Evolutionary conservation across 1,140 invertebrate species (phyloP).

Genomic region (Sitophilus oryzae): DNA sequence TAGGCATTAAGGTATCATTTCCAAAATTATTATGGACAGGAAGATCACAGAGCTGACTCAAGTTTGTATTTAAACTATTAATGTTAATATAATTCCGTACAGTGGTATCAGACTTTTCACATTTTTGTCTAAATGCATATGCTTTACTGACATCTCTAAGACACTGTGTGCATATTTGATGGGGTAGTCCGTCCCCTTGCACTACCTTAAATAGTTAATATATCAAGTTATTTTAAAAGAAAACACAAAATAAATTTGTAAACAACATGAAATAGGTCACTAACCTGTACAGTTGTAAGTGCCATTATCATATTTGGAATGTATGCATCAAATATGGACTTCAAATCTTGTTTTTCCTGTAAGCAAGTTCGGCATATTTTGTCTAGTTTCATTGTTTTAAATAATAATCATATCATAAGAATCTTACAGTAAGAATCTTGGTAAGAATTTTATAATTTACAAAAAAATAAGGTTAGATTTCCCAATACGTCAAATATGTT

Average conservation of each 20-base stretch:
- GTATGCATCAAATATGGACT: constrained; percentile 39
- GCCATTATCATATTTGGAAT: constrained; percentile 43
- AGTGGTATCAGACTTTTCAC: constrained; percentile 41
- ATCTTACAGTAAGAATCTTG: too few species aligned
- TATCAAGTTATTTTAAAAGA: not conserved
- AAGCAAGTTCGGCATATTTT: constrained; percentile 42
- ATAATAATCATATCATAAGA: too few species aligned
- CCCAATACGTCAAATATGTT: too few species aligned
- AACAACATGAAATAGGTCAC: constrained; percentile 7
- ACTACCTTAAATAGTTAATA: constrained; percentile 34
- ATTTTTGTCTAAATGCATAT: constrained; percentile 41
- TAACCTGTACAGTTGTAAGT: constrained; percentile 39
- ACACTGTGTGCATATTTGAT: constrained; percentile 42
- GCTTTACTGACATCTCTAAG: constrained; percentile 39
- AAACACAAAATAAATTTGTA: not conserved
- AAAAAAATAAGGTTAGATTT: too few species aligned
- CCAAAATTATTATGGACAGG: not conserved
- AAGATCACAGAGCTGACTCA: constrained; percentile 16
- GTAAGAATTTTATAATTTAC: too few species aligned
- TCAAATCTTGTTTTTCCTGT: constrained; percentile 37
- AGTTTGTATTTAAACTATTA: constrained; percentile 11
- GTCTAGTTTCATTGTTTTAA: constrained; percentile 36
- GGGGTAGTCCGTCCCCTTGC: constrained; percentile 40
- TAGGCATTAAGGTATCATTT: constrained; percentile 1
- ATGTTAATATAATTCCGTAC: constrained; percentile 37